These are phyloP conservation scores for Parasteatoda lunata DNA, from an alignment of 2,888 invertebrate species.

Conservation along the genomic window DNA sequence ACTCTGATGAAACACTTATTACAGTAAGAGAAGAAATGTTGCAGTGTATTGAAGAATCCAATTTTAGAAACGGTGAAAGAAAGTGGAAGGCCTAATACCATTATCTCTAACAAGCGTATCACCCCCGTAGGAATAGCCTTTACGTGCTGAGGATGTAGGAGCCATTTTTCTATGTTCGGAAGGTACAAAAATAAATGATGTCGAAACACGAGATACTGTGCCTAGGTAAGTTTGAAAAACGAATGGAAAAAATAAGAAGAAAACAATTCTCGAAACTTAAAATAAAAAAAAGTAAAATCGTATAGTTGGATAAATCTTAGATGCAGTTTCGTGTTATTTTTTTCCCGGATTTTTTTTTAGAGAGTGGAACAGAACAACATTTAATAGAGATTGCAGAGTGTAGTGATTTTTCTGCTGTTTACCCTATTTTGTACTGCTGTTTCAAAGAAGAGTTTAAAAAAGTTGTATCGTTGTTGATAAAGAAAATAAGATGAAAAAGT, in stretches of 20 bases:
- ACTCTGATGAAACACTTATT: slow-evolving; percentile 65
- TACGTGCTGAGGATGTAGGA: slow-evolving; percentile 30
- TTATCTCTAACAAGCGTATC: slow-evolving; percentile 64
- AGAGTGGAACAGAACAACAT: background rate
- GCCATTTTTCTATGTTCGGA: slow-evolving; percentile 56
- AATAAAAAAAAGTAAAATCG: background rate
- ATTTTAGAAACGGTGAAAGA: slow-evolving; percentile 49
- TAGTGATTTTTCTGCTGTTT: background rate
- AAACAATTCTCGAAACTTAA: background rate
- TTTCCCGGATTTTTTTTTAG: background rate
- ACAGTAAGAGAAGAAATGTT: slow-evolving; percentile 52
- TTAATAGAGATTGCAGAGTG: background rate
- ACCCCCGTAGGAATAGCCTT: slow-evolving; percentile 48
- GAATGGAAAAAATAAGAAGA: slow-evolving; percentile 25
- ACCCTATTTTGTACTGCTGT: background rate
- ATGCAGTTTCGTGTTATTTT: slow-evolving; percentile 13
- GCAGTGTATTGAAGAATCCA: slow-evolving; percentile 59
- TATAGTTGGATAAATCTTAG: slow-evolving; percentile 14
- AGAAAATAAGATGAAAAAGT: background rate
- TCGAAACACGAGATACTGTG: slow-evolving; percentile 23
- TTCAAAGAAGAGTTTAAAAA: background rate
- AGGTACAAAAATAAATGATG: slow-evolving; percentile 59
- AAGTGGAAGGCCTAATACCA: slow-evolving; percentile 60
- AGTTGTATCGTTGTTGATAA: background rate
- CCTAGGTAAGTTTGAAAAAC: slow-evolving; percentile 25